These are phyloP conservation scores for Drosophila mimica DNA, from an alignment of 2,888 invertebrate species.

Conservation along the genomic window DNA sequence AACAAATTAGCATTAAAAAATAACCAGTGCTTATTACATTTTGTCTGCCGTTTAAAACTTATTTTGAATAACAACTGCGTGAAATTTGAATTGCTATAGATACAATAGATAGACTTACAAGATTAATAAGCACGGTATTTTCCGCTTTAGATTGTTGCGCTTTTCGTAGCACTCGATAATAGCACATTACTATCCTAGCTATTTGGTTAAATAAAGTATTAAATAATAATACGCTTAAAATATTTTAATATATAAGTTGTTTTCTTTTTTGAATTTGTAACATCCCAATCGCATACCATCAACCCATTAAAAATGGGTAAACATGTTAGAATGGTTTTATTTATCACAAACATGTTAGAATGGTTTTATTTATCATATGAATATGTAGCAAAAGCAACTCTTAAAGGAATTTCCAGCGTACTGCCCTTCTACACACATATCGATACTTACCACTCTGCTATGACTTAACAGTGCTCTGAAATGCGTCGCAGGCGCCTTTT, in stretches of 20 bases:
- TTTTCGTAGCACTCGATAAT: neutral
- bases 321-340: no score
- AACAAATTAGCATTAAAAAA: neutral
- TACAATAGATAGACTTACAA: neutral
- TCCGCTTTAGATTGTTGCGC: neutral
- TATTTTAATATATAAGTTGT: neutral
- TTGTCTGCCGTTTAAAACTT: neutral
- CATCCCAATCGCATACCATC: neutral
- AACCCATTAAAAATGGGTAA: no score
- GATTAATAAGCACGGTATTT: neutral
- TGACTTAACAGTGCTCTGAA: constrained; percentile 12
- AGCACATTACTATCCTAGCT: neutral
- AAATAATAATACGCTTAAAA: neutral
- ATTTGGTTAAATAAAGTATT: neutral
- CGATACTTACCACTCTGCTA: constrained; percentile 8
- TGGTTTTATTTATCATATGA: neutral
- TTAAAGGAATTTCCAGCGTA: neutral
- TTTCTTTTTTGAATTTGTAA: neutral
- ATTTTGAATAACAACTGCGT: neutral
- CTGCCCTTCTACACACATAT: neutral
- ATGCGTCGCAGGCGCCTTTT: neutral
- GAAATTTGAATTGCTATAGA: neutral
- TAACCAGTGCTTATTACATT: neutral
- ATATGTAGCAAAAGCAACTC: neutral
- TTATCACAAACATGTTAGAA: no score